These are phyloP conservation scores for Sphecodes monilicornis DNA, from an alignment of 2,888 invertebrate genomes.

Conservation along the genomic window DNA sequence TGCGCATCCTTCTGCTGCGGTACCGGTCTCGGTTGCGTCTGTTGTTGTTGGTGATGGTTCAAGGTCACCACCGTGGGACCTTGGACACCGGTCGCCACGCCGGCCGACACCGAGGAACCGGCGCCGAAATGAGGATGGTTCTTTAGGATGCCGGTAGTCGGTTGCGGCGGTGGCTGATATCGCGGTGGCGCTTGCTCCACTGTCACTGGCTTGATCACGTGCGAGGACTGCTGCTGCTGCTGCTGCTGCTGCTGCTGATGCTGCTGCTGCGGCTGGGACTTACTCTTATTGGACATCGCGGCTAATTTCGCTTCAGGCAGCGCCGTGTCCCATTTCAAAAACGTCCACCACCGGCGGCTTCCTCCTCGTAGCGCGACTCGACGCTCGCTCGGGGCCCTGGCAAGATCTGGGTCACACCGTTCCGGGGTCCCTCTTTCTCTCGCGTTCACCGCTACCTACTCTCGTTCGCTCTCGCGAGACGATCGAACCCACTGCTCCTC, in stretches of 20 bases:
- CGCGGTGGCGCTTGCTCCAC: constrained; percentile 88
- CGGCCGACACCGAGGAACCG: constrained; percentile 73
- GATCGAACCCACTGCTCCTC: neutral
- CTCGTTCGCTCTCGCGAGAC: constrained; percentile 15
- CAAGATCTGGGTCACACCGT: constrained; percentile 78
- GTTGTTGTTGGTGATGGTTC: constrained; percentile 74
- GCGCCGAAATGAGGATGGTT: constrained; percentile 84
- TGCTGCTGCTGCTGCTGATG: constrained; percentile 70
- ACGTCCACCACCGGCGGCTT: constrained; percentile 73
- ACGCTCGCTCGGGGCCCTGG: constrained; percentile 69
- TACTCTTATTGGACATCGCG: constrained; percentile 84
- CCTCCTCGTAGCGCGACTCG: constrained; percentile 63
- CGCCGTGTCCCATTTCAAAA: constrained; percentile 82
- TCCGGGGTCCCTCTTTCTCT: constrained; percentile 44
- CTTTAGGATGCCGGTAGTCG: constrained; percentile 88
- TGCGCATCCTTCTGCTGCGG: constrained; percentile 77
- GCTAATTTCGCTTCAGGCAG: constrained; percentile 81
- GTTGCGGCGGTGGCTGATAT: constrained; percentile 90
- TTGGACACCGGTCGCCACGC: constrained; percentile 71
- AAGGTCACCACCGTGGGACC: constrained; percentile 71
- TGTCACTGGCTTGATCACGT: constrained; percentile 74
- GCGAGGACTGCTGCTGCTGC: constrained; percentile 68
- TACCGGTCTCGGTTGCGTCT: constrained; percentile 55
- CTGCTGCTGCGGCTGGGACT: constrained; percentile 78
- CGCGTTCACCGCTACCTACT: constrained; percentile 31